Evolutionary conservation across 2,113 vertebrate genomes (phyloP).

Genomic region (Petromus typicus): DNA sequence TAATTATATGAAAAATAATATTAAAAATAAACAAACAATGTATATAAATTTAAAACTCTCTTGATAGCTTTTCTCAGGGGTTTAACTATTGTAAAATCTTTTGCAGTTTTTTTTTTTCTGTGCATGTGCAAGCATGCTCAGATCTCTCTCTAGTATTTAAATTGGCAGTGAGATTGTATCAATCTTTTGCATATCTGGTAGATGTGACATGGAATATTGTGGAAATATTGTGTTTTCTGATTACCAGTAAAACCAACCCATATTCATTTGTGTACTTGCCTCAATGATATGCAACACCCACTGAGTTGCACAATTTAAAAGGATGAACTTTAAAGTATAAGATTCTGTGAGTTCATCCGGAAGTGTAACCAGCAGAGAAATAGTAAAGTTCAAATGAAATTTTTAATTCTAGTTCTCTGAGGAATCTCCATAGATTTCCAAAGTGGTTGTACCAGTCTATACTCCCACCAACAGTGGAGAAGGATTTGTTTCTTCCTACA

Average conservation of each 20-base stretch:
- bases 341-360: no score
- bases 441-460: no score
- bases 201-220: not conserved
- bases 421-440: no score
- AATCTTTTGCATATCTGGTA: not conserved
- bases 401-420: no score
- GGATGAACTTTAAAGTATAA: not conserved
- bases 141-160: not conserved
- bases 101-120: not conserved
- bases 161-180: not conserved
- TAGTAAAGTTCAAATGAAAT: no score
- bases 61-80: not conserved
- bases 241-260: not conserved
- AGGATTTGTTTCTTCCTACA: no score
- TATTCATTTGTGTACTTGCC: not conserved
- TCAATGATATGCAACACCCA: not conserved
- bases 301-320: not conserved
- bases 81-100: fast-evolving
- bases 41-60: not conserved
- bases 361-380: no score
- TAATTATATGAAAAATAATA: not conserved
- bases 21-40: not conserved
- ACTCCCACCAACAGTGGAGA: no score
- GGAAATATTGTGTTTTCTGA: not conserved
- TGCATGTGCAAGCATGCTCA: not conserved